These are phyloP conservation scores for Pseudomyrmex flavicornis DNA, from an alignment of 1,140 invertebrate genomes.

Conservation along the genomic window DNA sequence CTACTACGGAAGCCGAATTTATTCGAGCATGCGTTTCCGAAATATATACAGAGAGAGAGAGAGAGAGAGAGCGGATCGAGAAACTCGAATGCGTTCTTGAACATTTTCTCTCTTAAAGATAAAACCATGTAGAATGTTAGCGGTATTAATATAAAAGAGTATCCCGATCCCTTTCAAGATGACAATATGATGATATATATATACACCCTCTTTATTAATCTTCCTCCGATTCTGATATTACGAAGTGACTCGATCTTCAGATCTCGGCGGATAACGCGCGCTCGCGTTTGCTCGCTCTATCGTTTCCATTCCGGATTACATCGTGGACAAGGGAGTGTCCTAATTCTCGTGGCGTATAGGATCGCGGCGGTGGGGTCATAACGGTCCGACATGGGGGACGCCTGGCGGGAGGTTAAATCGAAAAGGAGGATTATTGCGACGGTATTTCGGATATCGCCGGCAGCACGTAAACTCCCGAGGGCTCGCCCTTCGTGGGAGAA, in stretches of 20 bases:
- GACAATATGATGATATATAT: background rate
- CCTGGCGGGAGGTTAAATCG: conserved; percentile 63
- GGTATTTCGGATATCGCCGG: conserved; percentile 69
- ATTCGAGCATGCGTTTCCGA: too few species aligned
- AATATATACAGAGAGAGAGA: too few species aligned
- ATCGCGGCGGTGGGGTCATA: conserved; percentile 46
- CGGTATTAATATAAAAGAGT: background rate
- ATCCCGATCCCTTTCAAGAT: background rate
- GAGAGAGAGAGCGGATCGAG: too few species aligned
- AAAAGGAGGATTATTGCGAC: conserved; percentile 70
- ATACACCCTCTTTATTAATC: too few species aligned
- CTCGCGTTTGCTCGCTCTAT: background rate
- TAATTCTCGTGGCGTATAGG: conserved; percentile 37
- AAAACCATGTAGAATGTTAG: too few species aligned
- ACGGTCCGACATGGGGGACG: conserved; percentile 38
- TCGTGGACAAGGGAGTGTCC: conserved; percentile 34
- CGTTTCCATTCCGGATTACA: conserved; percentile 39
- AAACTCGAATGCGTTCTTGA: too few species aligned
- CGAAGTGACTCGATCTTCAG: conserved; percentile 15
- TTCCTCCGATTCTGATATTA: background rate
- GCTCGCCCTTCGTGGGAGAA: conserved; percentile 21
- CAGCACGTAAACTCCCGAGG: conserved; percentile 67
- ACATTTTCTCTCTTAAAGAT: too few species aligned
- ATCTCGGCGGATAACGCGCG: conserved; percentile 1
- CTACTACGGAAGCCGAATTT: too few species aligned